Evolutionary conservation across 2,113 vertebrate species (phyloP).

Genomic region (Orcinus orca): DNA sequence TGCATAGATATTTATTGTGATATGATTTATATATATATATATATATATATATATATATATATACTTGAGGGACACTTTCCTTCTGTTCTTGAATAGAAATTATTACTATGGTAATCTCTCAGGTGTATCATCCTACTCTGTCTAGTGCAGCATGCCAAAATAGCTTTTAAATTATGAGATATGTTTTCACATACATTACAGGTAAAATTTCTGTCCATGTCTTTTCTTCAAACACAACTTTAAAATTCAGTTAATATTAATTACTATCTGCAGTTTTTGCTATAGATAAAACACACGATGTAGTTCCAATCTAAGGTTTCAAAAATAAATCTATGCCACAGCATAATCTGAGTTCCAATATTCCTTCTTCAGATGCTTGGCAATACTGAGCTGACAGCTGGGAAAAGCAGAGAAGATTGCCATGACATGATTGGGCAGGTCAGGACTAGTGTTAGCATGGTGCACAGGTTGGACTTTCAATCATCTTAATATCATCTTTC

Average conservation of each 20-base stretch:
- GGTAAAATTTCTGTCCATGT: neutral
- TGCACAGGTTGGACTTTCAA: constrained; percentile 57
- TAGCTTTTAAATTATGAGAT: neutral
- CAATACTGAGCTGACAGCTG: constrained; percentile 23
- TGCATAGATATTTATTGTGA: neutral
- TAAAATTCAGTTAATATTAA: neutral
- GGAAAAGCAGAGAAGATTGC: constrained; percentile 41
- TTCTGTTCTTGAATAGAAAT: neutral
- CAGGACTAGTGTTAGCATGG: constrained; percentile 57
- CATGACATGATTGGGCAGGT: constrained; percentile 50
- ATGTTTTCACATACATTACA: neutral
- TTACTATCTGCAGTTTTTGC: neutral
- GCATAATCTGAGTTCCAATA: neutral
- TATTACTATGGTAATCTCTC: neutral
- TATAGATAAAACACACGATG: neutral
- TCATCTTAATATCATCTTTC: constrained; percentile 72
- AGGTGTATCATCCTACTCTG: neutral
- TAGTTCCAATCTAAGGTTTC: neutral
- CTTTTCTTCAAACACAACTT: neutral
- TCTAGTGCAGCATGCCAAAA: neutral
- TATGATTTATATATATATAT: neutral
- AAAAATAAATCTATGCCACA: neutral
- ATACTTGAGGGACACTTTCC: neutral
- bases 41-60: too few species aligned
- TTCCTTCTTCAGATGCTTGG: neutral